Conservation (phyloP, 2,888 invertebrate species). For the Stomorhina lunata region DNA sequence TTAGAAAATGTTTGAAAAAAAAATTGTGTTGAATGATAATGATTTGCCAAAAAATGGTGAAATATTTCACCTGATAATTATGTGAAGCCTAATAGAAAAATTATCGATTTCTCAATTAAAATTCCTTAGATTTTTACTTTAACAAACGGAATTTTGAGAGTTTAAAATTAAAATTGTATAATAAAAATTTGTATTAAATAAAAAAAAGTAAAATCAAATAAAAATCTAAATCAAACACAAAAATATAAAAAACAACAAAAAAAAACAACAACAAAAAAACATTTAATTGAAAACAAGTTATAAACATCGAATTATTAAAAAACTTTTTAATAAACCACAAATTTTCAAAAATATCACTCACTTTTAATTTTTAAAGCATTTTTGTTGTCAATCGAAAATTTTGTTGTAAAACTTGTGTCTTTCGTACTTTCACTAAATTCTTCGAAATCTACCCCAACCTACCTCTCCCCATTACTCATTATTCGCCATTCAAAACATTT, state of each 20-base stretch:
- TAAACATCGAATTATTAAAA: no score
- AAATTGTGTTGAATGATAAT: not conserved
- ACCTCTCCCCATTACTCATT: not conserved
- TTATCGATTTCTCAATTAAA: no score
- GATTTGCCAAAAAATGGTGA: not conserved
- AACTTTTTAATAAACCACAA: no score
- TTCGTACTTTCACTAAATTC: not conserved
- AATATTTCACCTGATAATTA: not conserved
- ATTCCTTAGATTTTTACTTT: not conserved
- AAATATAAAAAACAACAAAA: no score
- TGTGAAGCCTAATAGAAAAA: no score
- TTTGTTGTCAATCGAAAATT: slow-evolving; percentile 4
- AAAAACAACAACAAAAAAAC: no score
- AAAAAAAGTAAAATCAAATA: no score
- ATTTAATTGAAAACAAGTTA: no score
- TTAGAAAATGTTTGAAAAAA: not conserved
- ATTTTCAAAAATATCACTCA: no score
- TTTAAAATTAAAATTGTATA: not conserved
- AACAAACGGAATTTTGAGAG: not conserved
- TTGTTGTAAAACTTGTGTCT: slow-evolving; percentile 12
- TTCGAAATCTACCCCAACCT: not conserved
- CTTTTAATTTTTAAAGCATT: not conserved
- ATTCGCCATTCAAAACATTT: not conserved
- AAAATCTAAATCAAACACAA: no score
- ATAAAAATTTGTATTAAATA: not conserved